phyloP scores from a whole-genome alignment of 2,888 invertebrate genomes.

The Slavum lentiscoides region DNA sequence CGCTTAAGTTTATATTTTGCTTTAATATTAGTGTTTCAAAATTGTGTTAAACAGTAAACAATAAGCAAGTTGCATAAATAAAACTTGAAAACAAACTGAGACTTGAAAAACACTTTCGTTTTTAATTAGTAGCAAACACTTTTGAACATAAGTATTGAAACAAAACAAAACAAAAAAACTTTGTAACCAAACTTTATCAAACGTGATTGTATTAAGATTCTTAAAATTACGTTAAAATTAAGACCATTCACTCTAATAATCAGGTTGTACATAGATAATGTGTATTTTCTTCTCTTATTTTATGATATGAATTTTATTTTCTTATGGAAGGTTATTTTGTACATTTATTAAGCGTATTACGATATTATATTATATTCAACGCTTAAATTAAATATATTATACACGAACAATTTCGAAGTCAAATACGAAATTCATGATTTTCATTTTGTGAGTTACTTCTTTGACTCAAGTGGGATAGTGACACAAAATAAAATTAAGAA shows the following conservation, averaged over 20 bases:
- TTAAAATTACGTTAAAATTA: background rate
- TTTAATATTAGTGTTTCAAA: background rate
- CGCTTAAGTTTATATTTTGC: background rate
- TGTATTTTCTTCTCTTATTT: background rate
- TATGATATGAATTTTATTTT: background rate
- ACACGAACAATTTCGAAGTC: background rate
- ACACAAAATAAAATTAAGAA: too few relatives aligned
- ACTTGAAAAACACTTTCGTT: constrained; percentile 18
- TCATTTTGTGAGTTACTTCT: too few relatives aligned
- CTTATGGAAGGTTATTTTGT: background rate
- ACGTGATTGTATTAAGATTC: constrained; percentile 3
- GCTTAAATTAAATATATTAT: background rate
- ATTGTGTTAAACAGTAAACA: constrained; percentile 6
- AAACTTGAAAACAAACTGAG: constrained; percentile 2
- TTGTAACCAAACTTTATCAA: constrained; percentile 7
- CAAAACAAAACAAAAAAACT: background rate
- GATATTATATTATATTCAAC: background rate
- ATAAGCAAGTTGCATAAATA: constrained; percentile 11
- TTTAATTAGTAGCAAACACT: constrained; percentile 32
- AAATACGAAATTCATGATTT: background rate
- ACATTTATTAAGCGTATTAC: background rate
- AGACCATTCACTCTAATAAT: background rate
- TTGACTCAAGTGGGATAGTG: too few relatives aligned
- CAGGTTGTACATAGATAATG: background rate
- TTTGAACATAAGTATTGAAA: constrained; percentile 20